Conservation (phyloP, 2,888 invertebrate genomes). For the Apantesis nais region DNA sequence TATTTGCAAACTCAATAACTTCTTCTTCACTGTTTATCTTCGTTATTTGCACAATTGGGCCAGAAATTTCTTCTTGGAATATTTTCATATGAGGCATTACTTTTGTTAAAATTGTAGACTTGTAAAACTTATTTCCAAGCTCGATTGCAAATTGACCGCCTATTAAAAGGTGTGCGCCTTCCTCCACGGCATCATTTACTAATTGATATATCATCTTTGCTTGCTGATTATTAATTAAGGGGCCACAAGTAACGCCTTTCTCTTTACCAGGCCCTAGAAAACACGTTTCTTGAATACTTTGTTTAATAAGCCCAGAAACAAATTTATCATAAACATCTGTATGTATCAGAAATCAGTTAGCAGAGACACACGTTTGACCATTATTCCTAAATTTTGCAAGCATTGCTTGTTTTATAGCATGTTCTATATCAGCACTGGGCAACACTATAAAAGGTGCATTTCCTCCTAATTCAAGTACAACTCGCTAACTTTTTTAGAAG, state of each 20-base stretch:
- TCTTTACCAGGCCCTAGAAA: constrained; percentile 92
- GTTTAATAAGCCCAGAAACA: constrained; percentile 88
- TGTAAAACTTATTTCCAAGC: constrained; percentile 92
- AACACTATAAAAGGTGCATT: constrained; percentile 99
- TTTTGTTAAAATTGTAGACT: constrained; percentile 94
- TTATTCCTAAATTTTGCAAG: constrained; percentile 97
- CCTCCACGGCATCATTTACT: constrained; percentile 93
- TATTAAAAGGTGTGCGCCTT: constrained; percentile 91
- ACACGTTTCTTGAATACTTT: constrained; percentile 88
- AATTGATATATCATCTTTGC: constrained; percentile 91
- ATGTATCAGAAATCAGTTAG: constrained; percentile 95
- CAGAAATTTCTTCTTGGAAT: constrained; percentile 96
- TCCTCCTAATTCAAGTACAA: constrained; percentile 99
- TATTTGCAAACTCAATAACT: constrained; percentile 93
- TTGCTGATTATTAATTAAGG: constrained; percentile 95
- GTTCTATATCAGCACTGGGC: constrained; percentile 93
- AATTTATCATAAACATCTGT: constrained; percentile 92
- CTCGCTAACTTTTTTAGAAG: no score
- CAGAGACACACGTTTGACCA: constrained; percentile 98
- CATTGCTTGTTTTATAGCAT: constrained; percentile 94
- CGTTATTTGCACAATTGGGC: constrained; percentile 94
- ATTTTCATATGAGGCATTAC: constrained; percentile 92
- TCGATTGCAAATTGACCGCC: constrained; percentile 90
- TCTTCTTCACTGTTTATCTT: constrained; percentile 96
- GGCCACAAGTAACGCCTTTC: constrained; percentile 92